phyloP scores from a whole-genome alignment of 2,797 vertebrate genomes.

The Sebastes kiyomatsui region DNA sequence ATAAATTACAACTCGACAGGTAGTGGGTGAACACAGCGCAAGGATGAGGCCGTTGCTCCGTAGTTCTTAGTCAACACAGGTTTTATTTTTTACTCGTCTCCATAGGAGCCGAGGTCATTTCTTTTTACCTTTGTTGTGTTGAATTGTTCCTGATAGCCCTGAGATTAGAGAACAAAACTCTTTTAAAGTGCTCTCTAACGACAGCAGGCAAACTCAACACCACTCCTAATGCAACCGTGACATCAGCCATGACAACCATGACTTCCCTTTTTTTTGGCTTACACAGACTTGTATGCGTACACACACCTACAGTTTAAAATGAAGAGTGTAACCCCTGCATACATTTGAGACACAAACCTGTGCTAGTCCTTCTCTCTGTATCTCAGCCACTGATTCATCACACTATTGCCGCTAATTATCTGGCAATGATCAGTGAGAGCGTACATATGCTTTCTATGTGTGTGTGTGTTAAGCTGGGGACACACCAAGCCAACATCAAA shows the following conservation, averaged over 20 bases:
- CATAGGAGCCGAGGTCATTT: constrained; percentile 22
- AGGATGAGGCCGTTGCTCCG: background rate
- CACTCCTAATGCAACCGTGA: constrained; percentile 20
- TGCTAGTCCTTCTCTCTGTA: background rate
- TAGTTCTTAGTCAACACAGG: constrained; percentile 1
- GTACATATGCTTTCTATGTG: background rate
- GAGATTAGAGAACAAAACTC: constrained; percentile 47
- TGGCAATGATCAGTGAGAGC: background rate
- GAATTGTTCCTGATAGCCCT: constrained; percentile 25
- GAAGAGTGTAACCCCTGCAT: background rate
- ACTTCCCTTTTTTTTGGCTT: constrained; percentile 27
- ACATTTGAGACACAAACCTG: constrained; percentile 5
- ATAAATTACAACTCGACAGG: constrained; percentile 38
- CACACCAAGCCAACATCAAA: too few relatives aligned
- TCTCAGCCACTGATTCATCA: background rate
- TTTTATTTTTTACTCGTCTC: constrained; percentile 36
- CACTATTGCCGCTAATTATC: background rate
- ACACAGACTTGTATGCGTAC: background rate
- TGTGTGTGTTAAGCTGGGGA: background rate
- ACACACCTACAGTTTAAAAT: constrained; percentile 16
- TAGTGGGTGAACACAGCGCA: background rate
- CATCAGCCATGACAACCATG: constrained; percentile 52
- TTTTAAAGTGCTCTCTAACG: constrained; percentile 27
- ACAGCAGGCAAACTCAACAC: constrained; percentile 19
- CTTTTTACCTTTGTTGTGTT: constrained; percentile 3